These are phyloP conservation scores for Adelges cooleyi DNA, from an alignment of 1,140 invertebrate species.

Conservation along the genomic window DNA sequence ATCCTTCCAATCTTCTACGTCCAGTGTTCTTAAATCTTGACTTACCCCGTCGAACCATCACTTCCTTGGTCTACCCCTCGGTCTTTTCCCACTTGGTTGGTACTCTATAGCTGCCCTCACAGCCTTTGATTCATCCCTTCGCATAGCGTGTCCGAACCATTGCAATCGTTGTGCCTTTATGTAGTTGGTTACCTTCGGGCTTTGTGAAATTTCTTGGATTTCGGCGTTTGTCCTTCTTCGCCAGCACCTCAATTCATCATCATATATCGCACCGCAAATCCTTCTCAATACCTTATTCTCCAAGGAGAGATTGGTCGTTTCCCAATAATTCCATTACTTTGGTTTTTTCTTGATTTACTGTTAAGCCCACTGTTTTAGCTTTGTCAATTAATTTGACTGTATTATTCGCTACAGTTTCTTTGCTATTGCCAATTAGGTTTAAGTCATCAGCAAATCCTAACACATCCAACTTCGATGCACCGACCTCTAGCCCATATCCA, in stretches of 20 bases:
- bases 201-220: not conserved
- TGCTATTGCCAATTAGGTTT: not conserved
- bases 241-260: not conserved
- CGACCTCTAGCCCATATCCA: too few species aligned
- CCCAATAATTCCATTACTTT: not conserved
- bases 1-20: too few species aligned
- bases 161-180: too few species aligned
- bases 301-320: not conserved
- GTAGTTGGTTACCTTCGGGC: not conserved
- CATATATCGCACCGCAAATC: not conserved
- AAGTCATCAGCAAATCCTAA: not conserved
- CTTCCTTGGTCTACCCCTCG: too few species aligned
- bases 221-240: too few species aligned
- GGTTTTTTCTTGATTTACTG: conserved; percentile 1
- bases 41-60: too few species aligned
- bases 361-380: conserved; percentile 11
- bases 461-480: not conserved
- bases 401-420: not conserved
- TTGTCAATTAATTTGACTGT: not conserved
- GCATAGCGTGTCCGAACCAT: too few species aligned
- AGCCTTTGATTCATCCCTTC: too few species aligned
- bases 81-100: too few species aligned
- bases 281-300: not conserved
- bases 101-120: too few species aligned
- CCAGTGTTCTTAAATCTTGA: too few species aligned